Evolutionary conservation across 2,888 invertebrate species (phyloP), one percentile per base, ranked within the genome.

Genomic region (Rhorus exstirpatorius): DNA sequence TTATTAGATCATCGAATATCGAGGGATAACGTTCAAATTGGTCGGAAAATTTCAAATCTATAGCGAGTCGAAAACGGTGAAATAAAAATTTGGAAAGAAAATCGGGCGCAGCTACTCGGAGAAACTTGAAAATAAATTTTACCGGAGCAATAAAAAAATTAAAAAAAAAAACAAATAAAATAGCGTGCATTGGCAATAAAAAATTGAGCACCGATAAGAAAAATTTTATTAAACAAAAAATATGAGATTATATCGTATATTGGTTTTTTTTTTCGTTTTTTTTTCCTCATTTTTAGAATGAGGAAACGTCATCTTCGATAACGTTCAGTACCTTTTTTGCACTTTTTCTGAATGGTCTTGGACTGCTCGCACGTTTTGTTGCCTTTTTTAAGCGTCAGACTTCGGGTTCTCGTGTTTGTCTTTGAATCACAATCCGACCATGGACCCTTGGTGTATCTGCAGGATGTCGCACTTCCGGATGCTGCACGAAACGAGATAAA

Each of bases 371-470:
- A 98, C 87, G 95, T 95, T 83, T 95, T 94, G 92, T 97, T 97
- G 46, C 97, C 97, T 92, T 97, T 97, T 94, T 98, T 98, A 90
- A 98, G 94, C 31, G 96, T 97, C 87, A 98, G 94, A 83, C 96
- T 97, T 87, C 98, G 95, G 70, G 97, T 96, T 87, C 97, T 95
- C 90, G 96, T 95, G 93, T 98, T 97, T 83, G 96, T 96, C 93
- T 96, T 97, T 53, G 96, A 93, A 92, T 98, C 97, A 92, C 98
- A 98, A 89, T 97, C 97, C 86, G 97, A 96, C 98, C 98, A 98
- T 51, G 96, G 95, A 86, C 97, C 96, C 92, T 98, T 97, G 86
- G 95, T 95, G 93, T 98, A 98, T 92, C 97, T 96, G 93, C 98
- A 98, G 72, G 96, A 95, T 90, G 95, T 95, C 95, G 94, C 82